Evolutionary conservation across 1,140 invertebrate genomes (phyloP).

Genomic region (Sycophaga agraensis): DNA sequence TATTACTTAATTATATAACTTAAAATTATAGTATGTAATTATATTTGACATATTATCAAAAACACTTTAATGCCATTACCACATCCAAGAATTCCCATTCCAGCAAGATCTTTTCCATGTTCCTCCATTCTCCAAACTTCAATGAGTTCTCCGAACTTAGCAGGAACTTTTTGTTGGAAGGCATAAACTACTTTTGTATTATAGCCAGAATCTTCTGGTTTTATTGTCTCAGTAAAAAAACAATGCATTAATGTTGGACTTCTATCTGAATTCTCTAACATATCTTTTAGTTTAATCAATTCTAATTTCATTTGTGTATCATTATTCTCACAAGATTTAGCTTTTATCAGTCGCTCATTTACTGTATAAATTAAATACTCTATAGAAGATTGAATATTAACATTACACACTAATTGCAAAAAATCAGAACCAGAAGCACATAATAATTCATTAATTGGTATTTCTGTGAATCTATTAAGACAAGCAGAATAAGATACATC

Average conservation of each 20-base stretch:
- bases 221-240: slow-evolving; percentile 21
- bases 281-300: background rate
- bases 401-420: slow-evolving; percentile 32
- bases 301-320: background rate
- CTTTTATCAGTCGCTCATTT: slow-evolving; percentile 17
- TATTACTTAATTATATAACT: too few species aligned
- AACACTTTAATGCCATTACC: slow-evolving; percentile 23
- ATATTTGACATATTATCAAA: background rate
- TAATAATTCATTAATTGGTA: slow-evolving; percentile 23
- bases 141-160: slow-evolving; percentile 30
- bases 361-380: slow-evolving; percentile 7
- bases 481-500: slow-evolving; percentile 30
- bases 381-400: slow-evolving; percentile 29
- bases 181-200: slow-evolving; percentile 23
- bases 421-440: slow-evolving; percentile 26
- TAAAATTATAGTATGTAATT: too few species aligned
- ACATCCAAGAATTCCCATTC: slow-evolving; percentile 34
- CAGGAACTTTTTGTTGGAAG: slow-evolving; percentile 25
- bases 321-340: background rate
- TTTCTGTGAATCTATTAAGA: slow-evolving; percentile 35
- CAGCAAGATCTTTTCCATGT: slow-evolving; percentile 31
- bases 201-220: background rate
- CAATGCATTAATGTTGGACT: slow-evolving; percentile 18
- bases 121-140: slow-evolving; percentile 29
- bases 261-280: slow-evolving; percentile 5